Evolutionary conservation across 2,797 vertebrate genomes (phyloP), one percentile per base, ranked within the genome.

Genomic region (Pristis pectinata): DNA sequence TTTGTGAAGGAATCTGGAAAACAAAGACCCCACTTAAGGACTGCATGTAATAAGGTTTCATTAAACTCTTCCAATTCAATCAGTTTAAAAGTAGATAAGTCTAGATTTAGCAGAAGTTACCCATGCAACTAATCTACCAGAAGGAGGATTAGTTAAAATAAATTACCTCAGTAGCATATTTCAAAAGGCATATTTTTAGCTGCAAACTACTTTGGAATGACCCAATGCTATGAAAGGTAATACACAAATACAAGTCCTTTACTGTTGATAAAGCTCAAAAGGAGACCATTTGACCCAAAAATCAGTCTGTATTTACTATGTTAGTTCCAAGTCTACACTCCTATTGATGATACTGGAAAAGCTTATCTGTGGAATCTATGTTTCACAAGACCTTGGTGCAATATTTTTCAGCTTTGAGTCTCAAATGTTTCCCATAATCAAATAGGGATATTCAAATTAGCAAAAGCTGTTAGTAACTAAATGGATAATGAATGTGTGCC

Each of bases 1-100:
- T 97, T 34, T 97, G 97, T 0, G 97, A 97, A 6, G 98, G 97
- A 53, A 99, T 98, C 99, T 99, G 96, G 94, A 95, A 64, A 95
- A 77, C 95, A 61, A 95, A 34, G 27, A 67, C 17, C 19, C 37
- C 1, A n/a, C 7, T 94, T 94, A 76, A 93, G 41, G 70, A 76
- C 6, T 15, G 1, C 27, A 93, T 19, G 41, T 37, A 92, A 17
- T 4, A 53, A 74, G 17, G 4, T 94, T 94, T 44, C 7, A 93
- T 34, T 93, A 53, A 13, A 67, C n/a, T 74, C 24, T 74, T 94
- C n/a, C 8, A 91, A 67, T 37, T 91, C n/a, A 67, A 91, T 91
- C 37, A 91, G 22, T 91, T 91, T 91, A 64, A 91, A 37, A 91
- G 15, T 37, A 64, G 34, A 64, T 37, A 91, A 37, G 22, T 74